Base-by-base conservation (phyloP, 2,797 vertebrate species). In the Mormyrus proboscirostris region DNA sequence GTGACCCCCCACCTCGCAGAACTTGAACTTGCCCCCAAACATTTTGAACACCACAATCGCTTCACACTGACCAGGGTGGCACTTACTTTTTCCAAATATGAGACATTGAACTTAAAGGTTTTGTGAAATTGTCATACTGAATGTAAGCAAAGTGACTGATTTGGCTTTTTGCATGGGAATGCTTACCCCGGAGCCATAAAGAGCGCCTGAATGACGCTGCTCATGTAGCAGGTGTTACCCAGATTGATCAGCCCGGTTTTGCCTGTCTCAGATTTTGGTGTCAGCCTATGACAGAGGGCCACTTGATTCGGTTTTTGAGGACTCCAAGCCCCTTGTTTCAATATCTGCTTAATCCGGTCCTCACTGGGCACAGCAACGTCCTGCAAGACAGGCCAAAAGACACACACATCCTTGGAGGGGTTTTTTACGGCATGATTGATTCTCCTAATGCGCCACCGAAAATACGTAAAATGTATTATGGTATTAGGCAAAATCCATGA, bases 171-270 rank as follows among this genome's bases (percentile, higher is more conserved):
- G 51, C 9, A 86, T 55, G 25, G 16, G 25, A 22, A 55, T 86
- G 85, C 88, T 89, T 89, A 89, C 96, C 97, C 96, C 0, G 96
- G 95, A 87, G 96, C 96, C 96, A 97, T 97, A 91, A 96, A 97
- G 83, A 97, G 93, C 9, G 95, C 96, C 91, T 97, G 96, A 76
- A 97, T 94, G 92, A 97, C 93, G 90, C 96, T 97, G 92, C 96
- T 97, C 95, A 97, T 96, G 19, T 96, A 97, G 92, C 96, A 97
- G 0, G 96, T 97, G 92, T 96, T 97, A 47, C 96, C 96, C 90
- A 97, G 90, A 84, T 97, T 97, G 90, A 96, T 95, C 90, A 97
- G 93, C 3, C 96, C 96, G 0, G 95, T 96, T 92, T 96, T 97
- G 89, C 96, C 96, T 0, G 96, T 97, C 91, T 96, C 96, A 0